These are phyloP conservation scores for Chionomys nivalis DNA, from an alignment of 2,113 vertebrate genomes.

Conservation along the genomic window DNA sequence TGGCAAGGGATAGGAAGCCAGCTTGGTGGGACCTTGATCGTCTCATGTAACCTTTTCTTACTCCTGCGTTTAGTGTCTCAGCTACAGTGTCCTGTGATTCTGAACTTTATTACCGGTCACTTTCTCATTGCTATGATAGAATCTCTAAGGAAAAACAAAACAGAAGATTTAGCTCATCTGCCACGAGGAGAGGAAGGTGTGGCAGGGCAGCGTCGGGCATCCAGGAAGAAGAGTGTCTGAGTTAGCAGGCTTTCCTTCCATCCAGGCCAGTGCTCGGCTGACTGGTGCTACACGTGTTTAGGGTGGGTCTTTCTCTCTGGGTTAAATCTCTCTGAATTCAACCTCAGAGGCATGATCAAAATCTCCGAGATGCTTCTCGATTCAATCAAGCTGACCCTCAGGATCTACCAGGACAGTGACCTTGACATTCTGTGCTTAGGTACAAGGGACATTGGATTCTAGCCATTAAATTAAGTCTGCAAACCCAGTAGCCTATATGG, in stretches of 20 bases:
- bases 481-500: neutral
- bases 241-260: neutral
- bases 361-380: neutral
- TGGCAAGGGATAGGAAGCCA: neutral
- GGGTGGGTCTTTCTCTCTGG: neutral
- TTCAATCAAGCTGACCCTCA: neutral
- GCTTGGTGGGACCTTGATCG: neutral
- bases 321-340: neutral
- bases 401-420: neutral
- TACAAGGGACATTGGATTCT: neutral
- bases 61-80: neutral
- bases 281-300: neutral
- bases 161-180: neutral
- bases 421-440: neutral
- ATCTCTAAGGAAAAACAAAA: neutral
- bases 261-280: neutral
- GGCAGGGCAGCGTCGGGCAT: too few species aligned
- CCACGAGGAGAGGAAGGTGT: neutral
- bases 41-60: neutral
- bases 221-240: too few species aligned
- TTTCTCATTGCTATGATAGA: neutral
- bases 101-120: neutral
- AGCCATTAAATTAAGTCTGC: neutral
- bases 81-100: neutral
- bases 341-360: neutral